Base-by-base conservation (phyloP, 2,888 invertebrate genomes). In the Himalopsyche japonica region DNA sequence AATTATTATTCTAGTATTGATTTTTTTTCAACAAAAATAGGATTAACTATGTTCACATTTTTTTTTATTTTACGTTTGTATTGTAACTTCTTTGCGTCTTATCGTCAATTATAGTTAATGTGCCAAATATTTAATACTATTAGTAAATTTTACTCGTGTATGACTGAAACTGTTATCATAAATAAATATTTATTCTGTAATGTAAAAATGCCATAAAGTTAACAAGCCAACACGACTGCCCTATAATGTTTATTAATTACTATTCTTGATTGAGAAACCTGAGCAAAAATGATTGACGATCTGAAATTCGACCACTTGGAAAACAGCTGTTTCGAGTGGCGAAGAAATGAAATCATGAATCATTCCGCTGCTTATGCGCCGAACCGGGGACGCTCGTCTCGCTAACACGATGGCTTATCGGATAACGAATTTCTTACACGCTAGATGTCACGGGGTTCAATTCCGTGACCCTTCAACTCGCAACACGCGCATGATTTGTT, bases 321-420 rank as follows among this genome's bases (percentile, higher is more conserved):
- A 30, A 70, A 70, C 70, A 70, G 20, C 57, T 57, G 57, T 0
- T 57, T 57, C 57, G 24, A 57, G 24, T 30, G 70, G 70, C 30
- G 27, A 70, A 70, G 70, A 70, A 70, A 70, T 70, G 30, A 70
- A 70, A 70, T 24, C 70, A 70, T 70, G 70, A 70, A 70, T 70
- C 70, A 70, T 24, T 57, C 57, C 15, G 15, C 43, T 43, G 24
- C 30, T 70, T 27, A 27, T 3, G 27, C 24, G 70, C 70, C 70
- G 57, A 57, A 10, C 57, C 57, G 20, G 57, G 24, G 57, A 57
- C 57, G 20, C 57, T 57, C 20, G 70, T 37, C 70, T 70, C 15
- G 70, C 30, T 27, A 70, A 70, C 70, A 79, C 34, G 87, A 87
- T 79, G 79, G 79, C 79, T 48, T 10, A 34, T 18, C n/a, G 64